A percentile compares a stretch with the other conserved stretches of the same genome.
Conservation (phyloP, 2,113 vertebrate species). For the Cyphomyrus discorhynchus region DNA sequence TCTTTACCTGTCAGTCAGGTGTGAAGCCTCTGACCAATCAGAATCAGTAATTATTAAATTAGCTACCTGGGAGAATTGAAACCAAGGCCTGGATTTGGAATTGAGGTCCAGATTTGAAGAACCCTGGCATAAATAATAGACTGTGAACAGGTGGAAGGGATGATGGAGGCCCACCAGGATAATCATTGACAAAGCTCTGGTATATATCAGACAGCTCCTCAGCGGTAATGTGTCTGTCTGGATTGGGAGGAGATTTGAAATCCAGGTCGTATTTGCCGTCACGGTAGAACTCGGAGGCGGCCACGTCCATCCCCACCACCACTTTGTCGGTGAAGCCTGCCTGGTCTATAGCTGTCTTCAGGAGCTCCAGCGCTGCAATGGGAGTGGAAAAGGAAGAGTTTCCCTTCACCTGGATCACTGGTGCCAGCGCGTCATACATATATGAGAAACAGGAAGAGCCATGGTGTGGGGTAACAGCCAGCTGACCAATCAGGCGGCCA, state of each 20-base stretch:
- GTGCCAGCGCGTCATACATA: not conserved
- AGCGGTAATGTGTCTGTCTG: conserved; percentile 76
- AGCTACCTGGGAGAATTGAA: no score
- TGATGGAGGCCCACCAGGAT: conserved; percentile 66
- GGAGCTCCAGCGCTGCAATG: conserved; percentile 75
- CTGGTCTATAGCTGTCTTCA: conserved; percentile 86
- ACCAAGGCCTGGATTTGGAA: no score
- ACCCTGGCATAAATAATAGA: not conserved
- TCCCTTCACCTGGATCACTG: not conserved
- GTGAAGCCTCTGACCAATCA: no score
- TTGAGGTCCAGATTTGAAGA: no score
- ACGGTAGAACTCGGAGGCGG: conserved; percentile 81
- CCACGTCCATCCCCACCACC: conserved; percentile 90
- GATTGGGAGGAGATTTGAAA: conserved; percentile 83
- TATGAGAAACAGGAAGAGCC: not conserved
- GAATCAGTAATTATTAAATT: no score
- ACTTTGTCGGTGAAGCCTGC: conserved; percentile 85
- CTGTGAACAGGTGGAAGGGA: not conserved
- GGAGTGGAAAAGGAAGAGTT: not conserved
- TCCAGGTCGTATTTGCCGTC: conserved; percentile 87
- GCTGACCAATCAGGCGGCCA: not conserved
- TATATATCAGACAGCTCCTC: conserved; percentile 81
- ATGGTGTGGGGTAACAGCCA: not conserved
- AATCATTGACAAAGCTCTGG: conserved; percentile 84
- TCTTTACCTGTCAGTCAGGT: no score